phyloP scores from a whole-genome alignment of 30 jellyfish, hydroid and myxozoan species.

The Hydractinia echinata region DNA sequence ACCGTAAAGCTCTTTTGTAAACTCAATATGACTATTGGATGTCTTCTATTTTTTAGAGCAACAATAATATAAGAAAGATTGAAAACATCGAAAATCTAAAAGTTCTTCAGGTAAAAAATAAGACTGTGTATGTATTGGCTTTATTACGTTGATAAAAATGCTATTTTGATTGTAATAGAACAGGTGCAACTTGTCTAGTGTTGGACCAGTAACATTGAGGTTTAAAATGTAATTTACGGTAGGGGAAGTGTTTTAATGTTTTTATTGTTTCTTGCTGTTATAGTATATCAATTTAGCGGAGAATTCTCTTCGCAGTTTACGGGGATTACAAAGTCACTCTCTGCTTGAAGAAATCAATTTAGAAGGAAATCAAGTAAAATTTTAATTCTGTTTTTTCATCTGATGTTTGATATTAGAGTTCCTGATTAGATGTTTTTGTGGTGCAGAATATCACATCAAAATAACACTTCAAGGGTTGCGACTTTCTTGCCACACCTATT shows the following conservation, averaged over 20 bases:
- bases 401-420: too few species aligned
- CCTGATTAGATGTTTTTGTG: too few species aligned
- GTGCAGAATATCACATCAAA: too few species aligned
- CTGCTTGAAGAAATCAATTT: constrained; percentile 38
- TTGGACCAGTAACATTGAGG: too few species aligned
- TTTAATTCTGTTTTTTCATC: background rate
- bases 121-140: too few species aligned
- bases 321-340: constrained; percentile 53
- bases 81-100: constrained; percentile 46
- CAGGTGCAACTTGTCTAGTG: too few species aligned
- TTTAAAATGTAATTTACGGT: too few species aligned
- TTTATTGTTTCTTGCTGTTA: background rate
- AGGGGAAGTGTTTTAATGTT: background rate
- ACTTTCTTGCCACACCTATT: too few species aligned
- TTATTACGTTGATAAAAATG: too few species aligned
- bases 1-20: background rate
- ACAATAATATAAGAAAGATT: constrained; percentile 44
- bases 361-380: constrained; percentile 47
- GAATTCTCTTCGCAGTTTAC: constrained; percentile 55
- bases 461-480: too few species aligned
- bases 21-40: background rate
- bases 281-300: constrained; percentile 51
- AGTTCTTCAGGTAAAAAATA: constrained; percentile 42
- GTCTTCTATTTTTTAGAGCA: constrained; percentile 37
- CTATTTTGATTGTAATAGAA: too few species aligned